Conservation (phyloP, 1,140 invertebrate species). For the Drosophila equinoxialis region DNA sequence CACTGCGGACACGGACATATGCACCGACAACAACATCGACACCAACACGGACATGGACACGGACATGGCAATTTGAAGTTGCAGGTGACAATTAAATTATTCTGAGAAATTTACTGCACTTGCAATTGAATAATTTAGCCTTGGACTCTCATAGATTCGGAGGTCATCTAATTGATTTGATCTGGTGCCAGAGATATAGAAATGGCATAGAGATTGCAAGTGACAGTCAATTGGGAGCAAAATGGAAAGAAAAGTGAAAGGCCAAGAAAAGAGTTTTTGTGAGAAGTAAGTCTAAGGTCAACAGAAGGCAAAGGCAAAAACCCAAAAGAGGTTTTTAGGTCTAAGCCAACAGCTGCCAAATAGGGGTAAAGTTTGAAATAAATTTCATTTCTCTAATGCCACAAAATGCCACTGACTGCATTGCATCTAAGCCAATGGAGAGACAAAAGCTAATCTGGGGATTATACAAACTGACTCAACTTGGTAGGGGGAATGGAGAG, state of each 20-base stretch:
- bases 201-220: constrained; percentile 19
- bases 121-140: neutral
- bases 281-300: constrained; percentile 10
- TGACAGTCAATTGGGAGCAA: neutral
- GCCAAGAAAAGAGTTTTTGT: constrained; percentile 1
- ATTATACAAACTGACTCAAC: constrained; percentile 6
- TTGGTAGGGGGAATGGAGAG: neutral
- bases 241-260: neutral
- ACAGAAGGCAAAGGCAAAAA: neutral
- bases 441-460: constrained; percentile 7
- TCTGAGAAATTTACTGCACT: neutral
- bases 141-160: constrained; percentile 20
- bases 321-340: neutral
- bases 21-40: constrained; percentile 11
- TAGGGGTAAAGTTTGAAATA: constrained; percentile 5
- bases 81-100: constrained; percentile 37
- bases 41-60: constrained; percentile 7
- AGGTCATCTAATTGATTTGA: constrained; percentile 50
- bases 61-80: constrained; percentile 50
- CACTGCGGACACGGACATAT: constrained; percentile 34
- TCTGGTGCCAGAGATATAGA: constrained; percentile 25
- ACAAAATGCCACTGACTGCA: constrained; percentile 9
- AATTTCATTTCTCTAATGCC: constrained; percentile 12
- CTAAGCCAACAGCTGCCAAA: constrained; percentile 4
- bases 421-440: constrained; percentile 5